Evolutionary conservation across 1,140 invertebrate species (phyloP).

Genomic region (Musca domestica): DNA sequence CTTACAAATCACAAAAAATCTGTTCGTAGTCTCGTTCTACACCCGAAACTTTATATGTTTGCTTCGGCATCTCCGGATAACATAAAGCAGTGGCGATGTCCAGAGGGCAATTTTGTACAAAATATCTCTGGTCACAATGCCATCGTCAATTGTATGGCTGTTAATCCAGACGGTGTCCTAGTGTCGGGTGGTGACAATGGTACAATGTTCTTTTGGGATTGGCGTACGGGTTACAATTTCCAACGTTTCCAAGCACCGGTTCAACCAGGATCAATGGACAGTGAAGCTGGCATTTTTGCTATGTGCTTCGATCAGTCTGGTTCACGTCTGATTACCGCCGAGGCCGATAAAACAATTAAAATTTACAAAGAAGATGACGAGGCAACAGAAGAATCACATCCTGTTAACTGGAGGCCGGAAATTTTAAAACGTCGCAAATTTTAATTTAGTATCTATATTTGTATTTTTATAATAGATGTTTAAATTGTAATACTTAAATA

Average conservation of each 20-base stretch:
- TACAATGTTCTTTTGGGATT: slow-evolving; percentile 98
- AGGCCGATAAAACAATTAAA: slow-evolving; percentile 99
- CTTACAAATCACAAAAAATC: slow-evolving; percentile 99
- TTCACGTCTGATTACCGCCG: slow-evolving; percentile 89
- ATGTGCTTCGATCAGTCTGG: slow-evolving; percentile 94
- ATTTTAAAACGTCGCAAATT: slow-evolving; percentile 86
- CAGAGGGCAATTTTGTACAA: slow-evolving; percentile 97
- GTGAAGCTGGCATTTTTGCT: slow-evolving; percentile 95
- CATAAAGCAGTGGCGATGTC: slow-evolving; percentile 99
- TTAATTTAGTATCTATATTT: slow-evolving; percentile 67
- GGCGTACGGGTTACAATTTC: slow-evolving; percentile 98
- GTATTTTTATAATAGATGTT: too few species aligned
- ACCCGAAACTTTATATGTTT: slow-evolving; percentile 94
- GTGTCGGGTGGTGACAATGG: slow-evolving; percentile 99
- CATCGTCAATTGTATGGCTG: slow-evolving; percentile 94
- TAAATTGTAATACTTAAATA: too few species aligned
- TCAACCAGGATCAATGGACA: slow-evolving; percentile 99
- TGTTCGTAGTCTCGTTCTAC: slow-evolving; percentile 85
- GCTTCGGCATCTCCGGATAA: slow-evolving; percentile 98
- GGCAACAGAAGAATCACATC: slow-evolving; percentile 94
- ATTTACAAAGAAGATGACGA: slow-evolving; percentile 97
- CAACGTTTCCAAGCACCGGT: slow-evolving; percentile 86
- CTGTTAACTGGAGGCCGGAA: slow-evolving; percentile 95
- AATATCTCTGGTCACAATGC: slow-evolving; percentile 97
- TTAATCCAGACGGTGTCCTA: slow-evolving; percentile 91